Evolutionary conservation across 2,888 invertebrate species (phyloP), one percentile per base, ranked within the genome.

Genomic region (Dicyrtomina minuta): DNA sequence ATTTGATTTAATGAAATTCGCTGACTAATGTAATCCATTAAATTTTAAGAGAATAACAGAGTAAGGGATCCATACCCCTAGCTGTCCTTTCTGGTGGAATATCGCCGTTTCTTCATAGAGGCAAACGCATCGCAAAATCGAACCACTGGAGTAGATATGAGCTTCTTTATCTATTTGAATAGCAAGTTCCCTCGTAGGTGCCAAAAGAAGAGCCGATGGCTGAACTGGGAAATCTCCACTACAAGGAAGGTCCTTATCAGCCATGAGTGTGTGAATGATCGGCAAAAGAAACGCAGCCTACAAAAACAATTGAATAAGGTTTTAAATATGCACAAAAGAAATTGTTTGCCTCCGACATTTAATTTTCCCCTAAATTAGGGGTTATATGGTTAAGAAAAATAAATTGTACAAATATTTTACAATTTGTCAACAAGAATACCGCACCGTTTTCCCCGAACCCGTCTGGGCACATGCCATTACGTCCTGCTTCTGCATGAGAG

Each of bases 391-490:
- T 33, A 33, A 8, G 33, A 5, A 33, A 5, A 33, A 5, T 33
- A 8, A 33, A 33, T n/a, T n/a, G 33, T 33, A 33, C 33, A 33
- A 8, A 8, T 33, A 5, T 8, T 33, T 8, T 33, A 33, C 33
- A 5, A 33, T 8, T 33, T 33, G 8, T 33, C 4, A 5, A 33
- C 8, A 33, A 33, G n/a, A n/a, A n/a, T n/a, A n/a, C n/a, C 51
- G 22, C 24, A 65, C 65, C 26, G 66, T 66, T 56, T 66, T 66
- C n/a, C 66, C 66, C 1, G 66, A 66, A 2, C 66, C 66, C 5
- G 66, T 99, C 82, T 98, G 97, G 0, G 98, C 97, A 80, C 97
- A 97, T 0, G 91, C 96, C 94, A 98, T 97, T 26, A 99, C 82
- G 84, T 99, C 98, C 33, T 94, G 84, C 0, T 90, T 90, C 0